Evolutionary conservation across 2,888 invertebrate genomes (phyloP).

Genomic region (Branchipolynoe longqiensis): DNA sequence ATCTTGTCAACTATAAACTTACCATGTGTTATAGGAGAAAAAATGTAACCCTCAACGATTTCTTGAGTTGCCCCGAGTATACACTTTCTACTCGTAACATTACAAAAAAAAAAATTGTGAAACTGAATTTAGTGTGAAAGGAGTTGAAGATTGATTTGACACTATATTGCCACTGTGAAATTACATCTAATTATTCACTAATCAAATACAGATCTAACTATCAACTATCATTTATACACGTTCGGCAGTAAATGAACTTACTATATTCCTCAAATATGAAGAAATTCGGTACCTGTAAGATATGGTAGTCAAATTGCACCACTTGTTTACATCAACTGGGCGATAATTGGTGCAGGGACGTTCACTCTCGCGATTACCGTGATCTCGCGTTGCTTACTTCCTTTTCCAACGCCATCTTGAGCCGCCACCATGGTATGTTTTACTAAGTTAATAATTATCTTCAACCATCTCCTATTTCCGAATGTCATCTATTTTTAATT

Average conservation of each 20-base stretch:
- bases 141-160: too few species aligned
- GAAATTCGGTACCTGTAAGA: too few species aligned
- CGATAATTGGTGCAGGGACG: constrained; percentile 6
- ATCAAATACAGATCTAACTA: not conserved
- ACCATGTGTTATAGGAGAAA: too few species aligned
- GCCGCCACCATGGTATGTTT: constrained; percentile 57
- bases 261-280: not conserved
- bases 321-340: constrained; percentile 37
- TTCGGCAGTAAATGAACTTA: not conserved
- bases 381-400: constrained; percentile 28
- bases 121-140: too few species aligned
- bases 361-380: not conserved
- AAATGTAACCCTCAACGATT: too few species aligned
- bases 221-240: not conserved
- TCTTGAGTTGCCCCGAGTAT: too few species aligned
- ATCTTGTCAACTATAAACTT: too few species aligned
- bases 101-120: too few species aligned
- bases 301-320: too few species aligned
- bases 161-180: too few species aligned
- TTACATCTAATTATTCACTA: too few species aligned
- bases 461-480: not conserved
- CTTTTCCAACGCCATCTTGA: constrained; percentile 56
- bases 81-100: too few species aligned
- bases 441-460: not conserved
- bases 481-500: constrained; percentile 18